A percentile compares a stretch with the other conserved stretches of the same genome.
Evolutionary conservation across 2,113 vertebrate genomes (phyloP).

Genomic region (Oxygymnocypris stewartii): DNA sequence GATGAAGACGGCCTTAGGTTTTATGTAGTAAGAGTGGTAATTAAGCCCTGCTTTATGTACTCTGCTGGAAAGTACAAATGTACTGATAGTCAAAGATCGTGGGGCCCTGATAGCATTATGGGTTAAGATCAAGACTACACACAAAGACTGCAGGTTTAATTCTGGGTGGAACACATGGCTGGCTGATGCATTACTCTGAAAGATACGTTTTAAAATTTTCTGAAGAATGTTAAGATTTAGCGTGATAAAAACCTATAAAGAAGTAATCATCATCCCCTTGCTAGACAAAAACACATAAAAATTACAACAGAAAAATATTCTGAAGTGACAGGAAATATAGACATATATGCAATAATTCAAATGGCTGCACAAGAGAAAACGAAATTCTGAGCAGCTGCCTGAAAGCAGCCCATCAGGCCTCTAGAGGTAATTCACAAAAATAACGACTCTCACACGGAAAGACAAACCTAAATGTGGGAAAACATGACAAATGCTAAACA

Average conservation of each 20-base stretch:
- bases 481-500: background rate
- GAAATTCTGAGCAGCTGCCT: background rate
- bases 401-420: background rate
- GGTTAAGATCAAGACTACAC: background rate
- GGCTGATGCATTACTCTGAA: background rate
- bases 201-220: background rate
- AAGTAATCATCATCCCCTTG: background rate
- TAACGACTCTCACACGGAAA: background rate
- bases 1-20: conserved; percentile 27
- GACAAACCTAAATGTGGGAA: conserved; percentile 8
- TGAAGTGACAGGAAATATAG: background rate
- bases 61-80: conserved; percentile 1
- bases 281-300: background rate
- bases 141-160: conserved; percentile 9
- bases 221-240: background rate
- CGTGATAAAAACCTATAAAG: background rate
- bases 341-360: background rate
- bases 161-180: background rate
- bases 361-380: background rate
- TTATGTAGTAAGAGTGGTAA: conserved; percentile 10
- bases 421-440: background rate
- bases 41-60: background rate
- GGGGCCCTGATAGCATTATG: background rate
- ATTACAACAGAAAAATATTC: background rate
- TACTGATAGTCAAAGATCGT: background rate